Base-by-base conservation (phyloP, 1,140 invertebrate genomes). In the Danaus plexippus region DNA sequence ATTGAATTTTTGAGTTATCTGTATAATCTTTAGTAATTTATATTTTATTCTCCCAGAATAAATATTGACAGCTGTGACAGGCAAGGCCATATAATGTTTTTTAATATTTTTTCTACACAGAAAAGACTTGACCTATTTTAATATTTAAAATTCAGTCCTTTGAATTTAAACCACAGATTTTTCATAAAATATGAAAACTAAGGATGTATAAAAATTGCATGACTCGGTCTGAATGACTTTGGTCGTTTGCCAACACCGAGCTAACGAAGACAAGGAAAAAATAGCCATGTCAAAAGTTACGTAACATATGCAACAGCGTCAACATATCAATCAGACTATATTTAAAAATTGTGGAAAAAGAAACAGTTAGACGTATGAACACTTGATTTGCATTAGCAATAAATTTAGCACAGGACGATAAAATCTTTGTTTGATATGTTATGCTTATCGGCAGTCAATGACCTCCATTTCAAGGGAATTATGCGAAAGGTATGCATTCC, bases 201-300 rank as follows among this genome's bases (percentile, higher is more conserved):
- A 47, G 42, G 22, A 60, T 9, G 43, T 18, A 13, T 46, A 53
- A 60, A 54, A 56, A 43, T 59, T 60, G 52, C 52, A 60, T 9
- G 45, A 41, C 11, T 11, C 43, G 50, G 50, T 13, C 54, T 47
- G 44, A 42, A 54, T 56, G 49, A 64, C 64, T 73, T 83, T 83
- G 80, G 73, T 50, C 51, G 49, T 13, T 52, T 75, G 80, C 80
- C 81, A 85, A 76, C 57, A 73, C 44, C 53, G 66, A 80, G 67
- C 71, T 64, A 83, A 77, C 72, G 64, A 72, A 70, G 72, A 69
- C 70, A 66, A 72, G 74, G 73, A 79, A 85, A 83, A 85, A 85
- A 85, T 83, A 81, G 72, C 68, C 64, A 53, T 77, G 77, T 81
- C 75, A 71, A 73, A 72, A 55, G 63, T 81, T 81, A 75, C 64